Percentiles rank a stretch among this genome's conserved stretches.
phyloP scores from a whole-genome alignment of 1,140 invertebrate genomes.

The Leptonema lineaticorne region DNA sequence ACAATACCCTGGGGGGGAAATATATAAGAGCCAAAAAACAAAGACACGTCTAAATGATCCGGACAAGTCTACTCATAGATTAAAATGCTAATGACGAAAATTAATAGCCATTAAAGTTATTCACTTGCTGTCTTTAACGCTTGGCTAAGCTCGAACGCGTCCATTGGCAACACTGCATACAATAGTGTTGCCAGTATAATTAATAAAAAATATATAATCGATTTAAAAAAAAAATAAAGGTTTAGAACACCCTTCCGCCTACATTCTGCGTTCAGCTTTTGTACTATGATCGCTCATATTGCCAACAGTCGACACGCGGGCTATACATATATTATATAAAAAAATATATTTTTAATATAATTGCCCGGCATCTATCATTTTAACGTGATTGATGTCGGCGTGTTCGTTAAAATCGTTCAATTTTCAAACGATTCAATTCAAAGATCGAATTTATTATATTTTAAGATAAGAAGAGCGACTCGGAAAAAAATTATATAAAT shows the following conservation, averaged over 20 bases:
- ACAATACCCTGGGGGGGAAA: no score
- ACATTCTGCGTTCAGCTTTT: background rate
- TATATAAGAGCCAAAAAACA: no score
- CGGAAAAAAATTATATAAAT: no score
- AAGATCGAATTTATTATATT: background rate
- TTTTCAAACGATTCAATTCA: background rate
- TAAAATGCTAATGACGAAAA: slow-evolving; percentile 40
- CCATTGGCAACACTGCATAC: no score
- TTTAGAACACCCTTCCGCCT: no score
- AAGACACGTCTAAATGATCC: slow-evolving; percentile 5
- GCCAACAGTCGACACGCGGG: background rate
- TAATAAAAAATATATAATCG: no score
- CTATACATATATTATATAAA: background rate
- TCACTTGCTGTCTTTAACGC: slow-evolving; percentile 33
- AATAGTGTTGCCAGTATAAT: no score
- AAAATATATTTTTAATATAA: slow-evolving; percentile 1
- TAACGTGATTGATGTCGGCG: background rate
- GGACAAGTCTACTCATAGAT: slow-evolving; percentile 29
- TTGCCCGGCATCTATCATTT: background rate
- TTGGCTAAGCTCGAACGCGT: slow-evolving; percentile 15
- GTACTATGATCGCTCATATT: background rate
- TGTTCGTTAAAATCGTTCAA: slow-evolving; percentile 8
- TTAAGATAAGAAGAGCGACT: no score
- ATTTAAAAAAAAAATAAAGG: no score
- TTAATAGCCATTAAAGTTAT: slow-evolving; percentile 42